phyloP scores from a whole-genome alignment of 2,888 invertebrate genomes.

The Calameuta filiformis region DNA sequence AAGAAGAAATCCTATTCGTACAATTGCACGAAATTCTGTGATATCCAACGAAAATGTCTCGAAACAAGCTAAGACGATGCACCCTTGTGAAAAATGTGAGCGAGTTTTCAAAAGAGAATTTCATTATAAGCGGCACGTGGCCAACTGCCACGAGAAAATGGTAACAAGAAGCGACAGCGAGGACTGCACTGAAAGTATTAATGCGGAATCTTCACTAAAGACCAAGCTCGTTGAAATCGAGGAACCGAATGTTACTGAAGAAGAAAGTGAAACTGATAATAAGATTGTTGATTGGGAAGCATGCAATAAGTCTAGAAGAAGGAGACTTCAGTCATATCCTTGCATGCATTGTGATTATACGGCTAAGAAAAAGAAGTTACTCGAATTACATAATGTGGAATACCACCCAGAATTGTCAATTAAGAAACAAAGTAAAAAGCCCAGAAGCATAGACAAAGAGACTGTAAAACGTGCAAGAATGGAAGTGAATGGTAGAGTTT shows the following conservation, averaged over 20 bases:
- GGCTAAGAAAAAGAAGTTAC: conserved; percentile 33
- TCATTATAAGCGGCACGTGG: conserved; percentile 23
- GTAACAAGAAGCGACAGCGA: not conserved
- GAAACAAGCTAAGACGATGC: conserved; percentile 8
- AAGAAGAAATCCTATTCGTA: not conserved
- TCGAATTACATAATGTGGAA: conserved; percentile 36
- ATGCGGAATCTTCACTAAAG: conserved; percentile 1
- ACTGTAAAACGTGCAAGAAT: conserved; percentile 54
- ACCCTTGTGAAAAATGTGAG: conserved; percentile 30
- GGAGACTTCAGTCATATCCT: conserved; percentile 23
- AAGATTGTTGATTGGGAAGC: conserved; percentile 5
- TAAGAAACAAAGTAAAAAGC: conserved; percentile 22
- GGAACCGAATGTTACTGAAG: not conserved
- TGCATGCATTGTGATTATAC: conserved; percentile 45
- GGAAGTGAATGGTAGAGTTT: conserved; percentile 68
- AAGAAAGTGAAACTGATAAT: conserved; percentile 4
- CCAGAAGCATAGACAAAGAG: conserved; percentile 52
- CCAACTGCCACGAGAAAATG: conserved; percentile 10
- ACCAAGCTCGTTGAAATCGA: conserved; percentile 8
- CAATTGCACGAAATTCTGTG: not conserved
- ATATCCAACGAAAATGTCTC: conserved; percentile 3
- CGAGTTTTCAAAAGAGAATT: conserved; percentile 29
- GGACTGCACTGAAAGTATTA: conserved; percentile 8
- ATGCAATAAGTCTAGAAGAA: not conserved
- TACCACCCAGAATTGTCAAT: conserved; percentile 34